Conservation (phyloP, 30 jellyfish, hydroid and myxozoan species). For the Aurelia aurita region DNA sequence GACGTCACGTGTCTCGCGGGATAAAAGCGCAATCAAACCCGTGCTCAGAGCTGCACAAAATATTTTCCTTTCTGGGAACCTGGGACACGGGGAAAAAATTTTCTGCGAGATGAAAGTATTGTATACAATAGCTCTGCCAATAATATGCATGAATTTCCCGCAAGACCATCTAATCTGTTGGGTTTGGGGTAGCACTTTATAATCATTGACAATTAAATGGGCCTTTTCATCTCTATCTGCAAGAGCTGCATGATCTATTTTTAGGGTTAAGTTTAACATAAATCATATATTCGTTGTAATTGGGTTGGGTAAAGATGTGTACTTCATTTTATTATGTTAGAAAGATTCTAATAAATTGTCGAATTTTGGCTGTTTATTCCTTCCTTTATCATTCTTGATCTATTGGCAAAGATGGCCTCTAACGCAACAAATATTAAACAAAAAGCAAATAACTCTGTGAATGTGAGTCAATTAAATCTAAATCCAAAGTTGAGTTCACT, state of each 20-base stretch:
- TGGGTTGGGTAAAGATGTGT: conserved; percentile 34
- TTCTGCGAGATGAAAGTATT: too few species aligned
- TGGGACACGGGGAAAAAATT: too few species aligned
- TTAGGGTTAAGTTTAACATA: not conserved
- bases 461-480: too few species aligned
- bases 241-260: not conserved
- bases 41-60: too few species aligned
- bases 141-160: too few species aligned
- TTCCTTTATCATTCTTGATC: conserved; percentile 10
- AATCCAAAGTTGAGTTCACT: conserved; percentile 21
- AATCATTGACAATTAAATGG: not conserved
- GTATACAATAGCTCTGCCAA: too few species aligned
- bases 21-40: conserved; percentile 12
- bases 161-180: not conserved
- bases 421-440: conserved; percentile 11
- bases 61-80: too few species aligned
- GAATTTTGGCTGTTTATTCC: conserved; percentile 19
- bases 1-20: conserved; percentile 16
- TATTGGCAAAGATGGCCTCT: conserved; percentile 27
- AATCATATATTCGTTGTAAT: not conserved
- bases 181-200: not conserved
- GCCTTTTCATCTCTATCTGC: conserved; percentile 4
- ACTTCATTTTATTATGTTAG: conserved; percentile 1
- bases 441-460: conserved; percentile 17
- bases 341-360: conserved; percentile 16